A percentile compares a stretch with the other conserved stretches of the same genome.
These are phyloP conservation scores for Calyptommatus sinebrachiatus DNA, from an alignment of 2,113 vertebrate genomes.

Conservation along the genomic window DNA sequence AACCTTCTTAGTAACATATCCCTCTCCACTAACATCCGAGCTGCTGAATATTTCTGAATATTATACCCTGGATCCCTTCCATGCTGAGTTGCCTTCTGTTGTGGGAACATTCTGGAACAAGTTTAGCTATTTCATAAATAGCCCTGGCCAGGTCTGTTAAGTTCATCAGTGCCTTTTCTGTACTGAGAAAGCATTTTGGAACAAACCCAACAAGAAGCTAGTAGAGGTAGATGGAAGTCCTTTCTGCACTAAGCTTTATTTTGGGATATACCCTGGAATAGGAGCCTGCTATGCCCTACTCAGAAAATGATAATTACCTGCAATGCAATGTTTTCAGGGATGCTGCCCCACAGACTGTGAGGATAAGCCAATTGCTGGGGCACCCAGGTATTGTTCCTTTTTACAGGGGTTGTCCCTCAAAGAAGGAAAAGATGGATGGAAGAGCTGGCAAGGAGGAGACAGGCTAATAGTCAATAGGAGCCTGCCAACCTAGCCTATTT, in stretches of 20 bases:
- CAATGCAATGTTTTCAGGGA: too few species aligned
- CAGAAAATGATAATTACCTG: too few species aligned
- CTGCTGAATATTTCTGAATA: neutral
- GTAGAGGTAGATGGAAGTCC: neutral
- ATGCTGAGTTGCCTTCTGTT: neutral
- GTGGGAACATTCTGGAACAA: neutral
- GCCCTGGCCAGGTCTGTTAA: neutral
- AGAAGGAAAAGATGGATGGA: too few species aligned
- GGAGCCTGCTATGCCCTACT: too few species aligned
- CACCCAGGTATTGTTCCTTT: too few species aligned
- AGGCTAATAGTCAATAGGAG: too few species aligned
- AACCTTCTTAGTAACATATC: neutral
- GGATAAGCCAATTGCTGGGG: too few species aligned
- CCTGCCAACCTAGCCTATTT: too few species aligned
- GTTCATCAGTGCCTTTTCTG: neutral
- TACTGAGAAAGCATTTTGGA: neutral
- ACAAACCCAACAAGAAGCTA: neutral
- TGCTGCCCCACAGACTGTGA: too few species aligned
- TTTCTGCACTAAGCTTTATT: neutral
- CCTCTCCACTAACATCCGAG: neutral
- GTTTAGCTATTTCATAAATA: neutral
- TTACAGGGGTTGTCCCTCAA: too few species aligned
- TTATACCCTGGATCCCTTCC: neutral
- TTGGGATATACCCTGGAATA: too few species aligned
- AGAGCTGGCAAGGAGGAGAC: too few species aligned